These are phyloP conservation scores for Macaria notata DNA, from an alignment of 2,888 invertebrate species.

Conservation along the genomic window DNA sequence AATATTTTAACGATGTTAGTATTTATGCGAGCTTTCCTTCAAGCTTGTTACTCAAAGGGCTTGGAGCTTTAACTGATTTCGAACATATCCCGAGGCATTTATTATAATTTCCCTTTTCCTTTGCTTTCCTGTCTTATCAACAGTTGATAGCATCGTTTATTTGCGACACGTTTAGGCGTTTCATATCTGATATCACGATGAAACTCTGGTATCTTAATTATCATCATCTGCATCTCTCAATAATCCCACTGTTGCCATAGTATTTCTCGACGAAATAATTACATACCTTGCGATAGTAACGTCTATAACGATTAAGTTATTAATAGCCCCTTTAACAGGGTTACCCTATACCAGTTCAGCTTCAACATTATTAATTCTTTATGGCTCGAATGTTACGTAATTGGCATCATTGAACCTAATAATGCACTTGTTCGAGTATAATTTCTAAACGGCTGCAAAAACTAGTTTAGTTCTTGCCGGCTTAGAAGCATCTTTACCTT, in stretches of 20 bases:
- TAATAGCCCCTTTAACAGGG: conserved; percentile 3
- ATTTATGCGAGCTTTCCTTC: conserved; percentile 9
- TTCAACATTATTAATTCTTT: conserved; percentile 3
- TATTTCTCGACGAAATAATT: too few species aligned
- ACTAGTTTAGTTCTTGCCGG: conserved; percentile 14
- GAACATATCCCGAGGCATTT: too few species aligned
- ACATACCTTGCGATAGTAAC: neutral
- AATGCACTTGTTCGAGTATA: conserved; percentile 18
- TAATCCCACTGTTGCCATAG: too few species aligned
- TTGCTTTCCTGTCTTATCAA: too few species aligned
- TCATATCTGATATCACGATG: too few species aligned
- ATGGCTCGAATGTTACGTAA: conserved; percentile 21
- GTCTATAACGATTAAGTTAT: neutral
- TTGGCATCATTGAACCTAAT: conserved; percentile 19
- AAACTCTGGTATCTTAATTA: too few species aligned
- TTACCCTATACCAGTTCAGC: neutral
- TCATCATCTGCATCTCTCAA: too few species aligned
- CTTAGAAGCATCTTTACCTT: neutral
- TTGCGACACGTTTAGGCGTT: too few species aligned
- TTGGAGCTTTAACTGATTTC: too few species aligned
- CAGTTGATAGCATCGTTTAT: too few species aligned
- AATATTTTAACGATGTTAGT: conserved; percentile 3
- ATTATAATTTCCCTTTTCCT: too few species aligned
- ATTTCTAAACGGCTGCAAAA: conserved; percentile 17
- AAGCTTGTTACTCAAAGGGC: too few species aligned